Evolutionary conservation across 2,888 invertebrate genomes (phyloP), one percentile per base, ranked within the genome.

Genomic region (Rhagonycha fulva): DNA sequence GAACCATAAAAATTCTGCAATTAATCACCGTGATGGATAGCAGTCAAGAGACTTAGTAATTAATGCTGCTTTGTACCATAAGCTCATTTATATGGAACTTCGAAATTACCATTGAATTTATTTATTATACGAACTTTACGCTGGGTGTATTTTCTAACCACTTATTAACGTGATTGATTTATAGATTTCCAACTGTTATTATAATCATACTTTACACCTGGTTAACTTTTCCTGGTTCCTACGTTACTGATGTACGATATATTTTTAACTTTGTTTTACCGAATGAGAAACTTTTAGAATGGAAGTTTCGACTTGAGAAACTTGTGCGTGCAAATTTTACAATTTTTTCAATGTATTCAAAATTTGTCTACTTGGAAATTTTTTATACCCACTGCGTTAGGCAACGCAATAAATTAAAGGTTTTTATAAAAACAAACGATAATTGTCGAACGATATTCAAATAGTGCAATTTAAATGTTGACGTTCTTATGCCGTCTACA

Each of bases 131-230:
- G 73, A 77, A 76, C 78, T 77, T 76, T 66, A 66, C 74, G 76
- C 76, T 72, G 69, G 76, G 71, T 76, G 72, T 78, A 72, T 72
- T 70, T 60, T 66, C 66, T 76, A 76, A 67, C 78, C 68, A 79
- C 80, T 80, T 79, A 81, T 81, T 81, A 81, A 74, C 69, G 66
- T 69, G 79, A 81, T 81, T 81, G 81, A 81, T 81, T 81, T 81
- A 81, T 80, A 80, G 76, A 76, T 62, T 70, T 76, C 76, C 75
- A 72, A 74, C 79, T 71, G 77, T 79, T 79, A 76, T 78, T 78
- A 68, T 76, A 76, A 72, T 75, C 76, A 75, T 80, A 78, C 75
- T 78, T 80, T 78, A 80, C 81, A 81, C 80, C 79, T 81, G 81
- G 78, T 79, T 81, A 79, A 78, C 76, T 74, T 76, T 75, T 73